Base-by-base conservation (phyloP, 2,888 invertebrate genomes). In the Lepidocyrtinus sp. region DNA sequence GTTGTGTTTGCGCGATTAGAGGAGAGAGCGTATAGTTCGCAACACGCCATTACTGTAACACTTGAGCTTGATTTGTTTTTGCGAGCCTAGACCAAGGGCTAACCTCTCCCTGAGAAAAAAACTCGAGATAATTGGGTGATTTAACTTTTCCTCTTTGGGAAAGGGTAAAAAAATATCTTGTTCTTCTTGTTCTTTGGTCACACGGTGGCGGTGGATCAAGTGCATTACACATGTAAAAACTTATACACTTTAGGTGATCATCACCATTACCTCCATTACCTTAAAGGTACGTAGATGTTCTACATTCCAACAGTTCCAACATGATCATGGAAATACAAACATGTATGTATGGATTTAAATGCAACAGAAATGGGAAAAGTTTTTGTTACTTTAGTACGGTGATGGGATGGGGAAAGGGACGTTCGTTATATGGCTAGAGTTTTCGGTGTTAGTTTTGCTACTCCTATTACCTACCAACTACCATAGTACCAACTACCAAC, bases 71-170 rank as follows among this genome's bases (percentile, higher is more conserved):
- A 55, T 55, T 55, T 55, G 55, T 55, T 55, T 55, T 55, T 55
- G 55, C 55, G 55, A n/a, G 17, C n/a, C n/a, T 7, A 55, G 17
- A 55, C 3, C n/a, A 36, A 36, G 55, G 55, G 55, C n/a, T 55
- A 55, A 55, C 5, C 17, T 55, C 55, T 55, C 55, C 55, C 17
- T 22, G 62, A 55, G 55, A 55, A 55, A 55, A 61, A 25, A 73
- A 65, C 25, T 73, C 65, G 73, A 65, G 64, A 73, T 73, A 73
- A 73, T 73, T 73, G 73, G 65, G 73, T 64, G 73, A 73, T 73
- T 65, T 73, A 73, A 73, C 50, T 73, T 73, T 73, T 62, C 63
- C 19, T 45, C 27, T 22, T n/a, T 12, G 7, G 17, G 17, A 55
- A 55, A 55, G n/a, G 55, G 55, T n/a, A n/a, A n/a, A n/a, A n/a